Base-by-base conservation (phyloP, 2,113 vertebrate genomes). In the Leptosomus discolor region DNA sequence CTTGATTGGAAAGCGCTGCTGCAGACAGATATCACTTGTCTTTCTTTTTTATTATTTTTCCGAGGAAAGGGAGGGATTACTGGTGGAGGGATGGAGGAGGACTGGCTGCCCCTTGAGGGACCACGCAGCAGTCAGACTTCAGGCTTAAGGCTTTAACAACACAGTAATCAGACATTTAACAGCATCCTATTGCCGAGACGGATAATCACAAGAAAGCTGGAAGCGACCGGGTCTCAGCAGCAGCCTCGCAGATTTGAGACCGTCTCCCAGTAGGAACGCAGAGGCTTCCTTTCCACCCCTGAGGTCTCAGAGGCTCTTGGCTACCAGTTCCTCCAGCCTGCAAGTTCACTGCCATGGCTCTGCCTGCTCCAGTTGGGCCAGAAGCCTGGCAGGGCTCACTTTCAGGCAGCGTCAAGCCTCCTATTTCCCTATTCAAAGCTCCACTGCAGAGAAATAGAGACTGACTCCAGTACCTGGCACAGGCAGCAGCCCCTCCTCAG, bases 111-210 rank as follows among this genome's bases (percentile, higher is more conserved):
- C 96, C 84, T 87, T 4, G 0, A 95, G 94, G 81, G 60, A 78
- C 84, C 36, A 64, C 1, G 6, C 74, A 53, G 46, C 64, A 92
- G 88, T 91, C 83, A 93, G 60, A 94, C 96, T 97, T 93, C 94
- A 96, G 92, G 84, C 85, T 96, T 89, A 94, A 80, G 82, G 77
- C 91, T 95, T 95, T 93, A 94, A 85, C 91, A 95, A 91, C 45
- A 7, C 22, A 41, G 89, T 86, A 95, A 96, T 96, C 96, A 95
- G 88, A 95, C 91, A 79, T 91, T 95, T 95, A 87, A 68, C 69
- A 73, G 83, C 95, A 95, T 95, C 94, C 78, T 58, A 43, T 60
- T 54, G 87, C 91, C 0, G 4, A 80, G 83, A 95, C 85, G 85
- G 94, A 93, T 90, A 94, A 96, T 84, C 92, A 79, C 24, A 86